Evolutionary conservation across 2,113 vertebrate species (phyloP), one percentile per base, ranked within the genome.

Genomic region (Microtus richardsoni): DNA sequence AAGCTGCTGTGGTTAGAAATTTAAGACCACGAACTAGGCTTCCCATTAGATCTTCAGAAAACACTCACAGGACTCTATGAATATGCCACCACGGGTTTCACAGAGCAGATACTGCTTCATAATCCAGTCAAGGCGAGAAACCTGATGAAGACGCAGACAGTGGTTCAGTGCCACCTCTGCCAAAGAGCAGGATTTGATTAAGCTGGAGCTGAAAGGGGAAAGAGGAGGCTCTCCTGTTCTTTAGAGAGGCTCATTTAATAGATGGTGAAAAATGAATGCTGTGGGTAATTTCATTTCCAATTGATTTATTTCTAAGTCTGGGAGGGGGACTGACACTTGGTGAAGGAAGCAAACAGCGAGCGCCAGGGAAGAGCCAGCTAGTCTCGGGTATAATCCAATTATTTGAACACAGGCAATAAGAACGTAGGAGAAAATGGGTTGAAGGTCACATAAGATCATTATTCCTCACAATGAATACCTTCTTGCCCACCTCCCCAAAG

Each of bases 221-320:
- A 96, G 70, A 64, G 64, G 74, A 79, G 41, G 86, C 90, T 39
- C 86, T 44, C 6, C 2, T 73, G 91, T 95, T 96, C 88, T 96
- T 96, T 66, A 71, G 90, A 96, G 95, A 96, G 94, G 79, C 52
- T 98, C 96, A 96, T 95, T 95, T 96, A 95, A 64, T 95, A 88
- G 95, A 95, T 91, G 89, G 95, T 95, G 80, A 95, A 97, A 97
- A 97, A 97, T 93, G 96, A 95, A 95, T 85, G 94, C 79, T 89
- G 91, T 88, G 58, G 70, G 94, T 97, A 96, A 97, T 98, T 97
- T 96, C 96, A 96, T 97, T 97, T 96, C n/a, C 26, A 95, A 96
- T 52, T 96, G 96, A 97, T 97, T 97, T 97, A 96, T 97, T 97
- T 96, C 97, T 94, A 95, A 95, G 92, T 82, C 47, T 93, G 77